phyloP scores from a whole-genome alignment of 23 tunicate species.

The Oikopleura dioica region DNA sequence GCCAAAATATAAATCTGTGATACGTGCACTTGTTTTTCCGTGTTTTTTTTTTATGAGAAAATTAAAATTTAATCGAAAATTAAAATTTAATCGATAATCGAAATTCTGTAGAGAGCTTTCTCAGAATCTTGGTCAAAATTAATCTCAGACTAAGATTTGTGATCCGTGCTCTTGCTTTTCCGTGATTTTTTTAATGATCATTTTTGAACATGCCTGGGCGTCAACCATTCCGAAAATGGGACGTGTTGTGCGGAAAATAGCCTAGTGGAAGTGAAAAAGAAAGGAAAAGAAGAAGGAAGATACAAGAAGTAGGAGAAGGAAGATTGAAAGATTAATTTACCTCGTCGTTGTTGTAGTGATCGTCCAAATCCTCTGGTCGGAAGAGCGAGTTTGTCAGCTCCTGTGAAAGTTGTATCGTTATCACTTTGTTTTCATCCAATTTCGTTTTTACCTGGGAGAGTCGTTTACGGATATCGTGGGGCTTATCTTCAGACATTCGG shows the following conservation, averaged over 20 bases:
- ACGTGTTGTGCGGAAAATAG: neutral
- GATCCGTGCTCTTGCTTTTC: no score
- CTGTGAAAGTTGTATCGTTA: neutral
- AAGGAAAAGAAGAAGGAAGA: neutral
- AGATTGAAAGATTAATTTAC: neutral
- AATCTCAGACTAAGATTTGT: no score
- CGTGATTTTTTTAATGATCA: neutral
- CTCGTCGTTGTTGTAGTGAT: neutral
- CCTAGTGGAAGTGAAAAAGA: neutral
- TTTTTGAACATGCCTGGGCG: neutral
- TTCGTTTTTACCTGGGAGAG: neutral
- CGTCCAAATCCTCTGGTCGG: neutral
- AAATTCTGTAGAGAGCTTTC: no score
- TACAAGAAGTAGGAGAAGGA: neutral
- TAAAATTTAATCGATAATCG: no score
- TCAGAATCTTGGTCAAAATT: no score
- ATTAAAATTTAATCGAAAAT: no score
- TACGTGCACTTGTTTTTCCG: no score
- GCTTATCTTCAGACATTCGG: slow-evolving; percentile 90
- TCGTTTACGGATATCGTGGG: slow-evolving; percentile 11
- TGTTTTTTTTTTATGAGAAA: neutral
- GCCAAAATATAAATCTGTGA: no score
- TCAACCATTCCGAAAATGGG: neutral
- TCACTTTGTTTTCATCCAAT: neutral
- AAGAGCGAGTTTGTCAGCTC: neutral